Evolutionary conservation across 1,140 invertebrate genomes (phyloP).

Genomic region (Papilio xuthus): DNA sequence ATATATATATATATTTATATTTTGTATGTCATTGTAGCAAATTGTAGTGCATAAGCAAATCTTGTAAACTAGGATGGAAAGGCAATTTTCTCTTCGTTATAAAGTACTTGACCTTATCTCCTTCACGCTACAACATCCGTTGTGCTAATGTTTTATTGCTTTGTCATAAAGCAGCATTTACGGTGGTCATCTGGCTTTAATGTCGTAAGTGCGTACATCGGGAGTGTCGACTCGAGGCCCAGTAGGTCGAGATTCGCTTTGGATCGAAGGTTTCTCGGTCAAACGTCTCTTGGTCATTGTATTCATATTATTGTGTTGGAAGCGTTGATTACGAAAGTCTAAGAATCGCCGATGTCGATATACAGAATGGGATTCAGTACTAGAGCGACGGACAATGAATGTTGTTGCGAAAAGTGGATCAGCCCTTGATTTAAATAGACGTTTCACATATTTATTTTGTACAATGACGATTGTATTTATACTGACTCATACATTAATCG

Average conservation of each 20-base stretch:
- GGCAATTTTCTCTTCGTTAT: constrained; percentile 42
- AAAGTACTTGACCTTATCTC: constrained; percentile 4
- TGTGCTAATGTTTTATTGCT: not conserved
- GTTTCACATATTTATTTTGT: not conserved
- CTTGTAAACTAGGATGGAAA: constrained; percentile 30
- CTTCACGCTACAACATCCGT: not conserved
- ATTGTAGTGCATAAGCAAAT: not conserved
- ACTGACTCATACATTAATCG: not conserved
- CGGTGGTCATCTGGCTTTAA: constrained; percentile 2
- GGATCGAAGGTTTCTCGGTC: constrained; percentile 39
- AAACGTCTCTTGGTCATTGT: constrained; percentile 31
- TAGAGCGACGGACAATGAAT: not conserved
- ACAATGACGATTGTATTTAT: not conserved
- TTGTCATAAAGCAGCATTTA: not conserved
- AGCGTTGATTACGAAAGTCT: constrained; percentile 37
- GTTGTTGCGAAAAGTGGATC: not conserved
- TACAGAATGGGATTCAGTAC: not conserved
- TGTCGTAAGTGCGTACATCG: constrained; percentile 25
- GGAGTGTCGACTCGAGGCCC: constrained; percentile 17
- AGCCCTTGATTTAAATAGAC: not conserved
- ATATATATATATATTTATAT: not conserved
- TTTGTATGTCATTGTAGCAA: constrained; percentile 10
- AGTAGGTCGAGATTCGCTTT: constrained; percentile 35
- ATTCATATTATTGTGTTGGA: constrained; percentile 35
- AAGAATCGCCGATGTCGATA: not conserved